These are phyloP conservation scores for Machaerirhynchus nigripectus DNA, from an alignment of 2,113 vertebrate species.

Conservation along the genomic window DNA sequence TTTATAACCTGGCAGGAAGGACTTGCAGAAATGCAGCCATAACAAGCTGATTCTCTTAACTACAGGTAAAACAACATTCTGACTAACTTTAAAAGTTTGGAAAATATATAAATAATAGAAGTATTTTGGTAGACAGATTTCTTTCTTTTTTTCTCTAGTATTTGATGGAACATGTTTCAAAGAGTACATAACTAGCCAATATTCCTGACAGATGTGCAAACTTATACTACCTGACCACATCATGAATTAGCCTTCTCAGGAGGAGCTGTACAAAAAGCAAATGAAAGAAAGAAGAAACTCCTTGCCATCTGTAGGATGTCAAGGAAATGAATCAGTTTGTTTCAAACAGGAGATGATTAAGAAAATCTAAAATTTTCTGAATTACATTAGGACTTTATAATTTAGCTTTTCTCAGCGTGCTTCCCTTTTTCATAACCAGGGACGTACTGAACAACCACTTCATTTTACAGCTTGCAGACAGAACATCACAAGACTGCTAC, in stretches of 20 bases:
- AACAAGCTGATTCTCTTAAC: slow-evolving; percentile 37
- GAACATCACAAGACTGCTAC: not conserved
- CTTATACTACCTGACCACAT: slow-evolving; percentile 54
- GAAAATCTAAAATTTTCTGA: slow-evolving; percentile 47
- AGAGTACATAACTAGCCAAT: slow-evolving; percentile 34
- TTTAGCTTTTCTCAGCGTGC: not conserved
- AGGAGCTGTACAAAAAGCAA: slow-evolving; percentile 37
- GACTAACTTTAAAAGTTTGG: not conserved
- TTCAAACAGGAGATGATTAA: slow-evolving; percentile 36
- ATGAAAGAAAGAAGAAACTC: slow-evolving; percentile 28
- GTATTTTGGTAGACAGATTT: slow-evolving; percentile 14
- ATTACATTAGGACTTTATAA: not conserved
- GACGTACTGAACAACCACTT: not conserved
- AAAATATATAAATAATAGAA: slow-evolving; percentile 46
- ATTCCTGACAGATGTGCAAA: slow-evolving; percentile 41
- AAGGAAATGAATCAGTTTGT: slow-evolving; percentile 62
- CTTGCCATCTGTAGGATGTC: slow-evolving; percentile 29
- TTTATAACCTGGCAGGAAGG: slow-evolving; percentile 53
- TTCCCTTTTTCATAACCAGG: not conserved
- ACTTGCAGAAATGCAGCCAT: slow-evolving; percentile 36
- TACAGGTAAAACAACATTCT: slow-evolving; percentile 68
- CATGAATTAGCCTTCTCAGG: slow-evolving; percentile 57
- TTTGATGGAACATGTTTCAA: slow-evolving; percentile 49
- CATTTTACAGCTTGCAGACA: not conserved
- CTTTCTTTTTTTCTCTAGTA: slow-evolving; percentile 29